Evolutionary conservation across 2,113 vertebrate genomes (phyloP), one percentile per base, ranked within the genome.

Genomic region (Capricornis sumatraensis): DNA sequence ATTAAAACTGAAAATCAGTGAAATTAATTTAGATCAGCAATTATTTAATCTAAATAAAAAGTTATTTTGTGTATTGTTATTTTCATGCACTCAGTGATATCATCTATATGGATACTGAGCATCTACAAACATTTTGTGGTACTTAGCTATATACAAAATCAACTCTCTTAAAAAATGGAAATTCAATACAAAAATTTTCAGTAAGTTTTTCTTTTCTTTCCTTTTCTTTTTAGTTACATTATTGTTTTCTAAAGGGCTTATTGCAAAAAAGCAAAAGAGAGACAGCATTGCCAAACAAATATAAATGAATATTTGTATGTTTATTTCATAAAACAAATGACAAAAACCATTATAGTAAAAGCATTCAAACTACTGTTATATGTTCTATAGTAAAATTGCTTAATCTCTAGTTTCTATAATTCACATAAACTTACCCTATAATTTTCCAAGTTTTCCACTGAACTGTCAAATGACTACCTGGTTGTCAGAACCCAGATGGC

Each of bases 1-100:
- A 3, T 92, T 89, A 94, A 55, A 94, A 50, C n/a, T 90, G 36
- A 87, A 94, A 82, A 89, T 89, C 21, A 96, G 27, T 86, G 14
- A 47, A 93, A 96, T 64, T 95, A 91, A 58, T 71, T 91, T 94
- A 55, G 4, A 71, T 53, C 9, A 50, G 9, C 19, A 81, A 17
- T 84, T 74, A 87, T 92, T 95, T 89, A 13, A 53, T 92, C 15
- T 76, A 92, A 93, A 84, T 86, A 88, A 97, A 94, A 94, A 47
- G 6, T 47, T 47, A 53, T 50, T 67, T 90, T 96, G 12, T 94
- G 9, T 88, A 27, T 84, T 94, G 28, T 30, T 16, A 47, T 87
- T 74, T 94, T 89, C 23, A 25, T 74, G 13, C 84, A 21, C 11
- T 93, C 28, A 55, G 14, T 87, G 19, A 86, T 90, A 67, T 74